phyloP scores from a whole-genome alignment of 2,797 vertebrate species.

The Enteromius anoplus region DNA sequence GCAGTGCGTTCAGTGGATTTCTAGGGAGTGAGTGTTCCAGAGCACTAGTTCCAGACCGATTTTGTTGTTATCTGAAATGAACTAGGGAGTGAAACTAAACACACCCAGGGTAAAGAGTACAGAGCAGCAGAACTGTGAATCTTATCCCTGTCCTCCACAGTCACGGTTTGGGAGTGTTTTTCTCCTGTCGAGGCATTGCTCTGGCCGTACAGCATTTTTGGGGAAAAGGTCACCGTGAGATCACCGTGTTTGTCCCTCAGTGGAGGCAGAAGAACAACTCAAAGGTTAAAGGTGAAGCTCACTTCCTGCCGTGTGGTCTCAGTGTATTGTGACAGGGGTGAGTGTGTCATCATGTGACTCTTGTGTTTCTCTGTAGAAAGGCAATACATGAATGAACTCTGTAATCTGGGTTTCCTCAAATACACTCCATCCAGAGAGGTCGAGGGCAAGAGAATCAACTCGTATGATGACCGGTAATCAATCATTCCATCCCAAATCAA shows the following conservation, averaged over 20 bases:
- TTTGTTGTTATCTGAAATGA: neutral
- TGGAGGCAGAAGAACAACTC: constrained; percentile 84
- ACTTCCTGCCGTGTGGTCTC: neutral
- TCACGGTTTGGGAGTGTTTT: constrained; percentile 83
- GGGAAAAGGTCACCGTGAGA: constrained; percentile 85
- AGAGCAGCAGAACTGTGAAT: neutral
- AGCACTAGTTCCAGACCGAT: neutral
- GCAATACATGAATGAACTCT: constrained; percentile 81
- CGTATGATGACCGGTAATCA: constrained; percentile 88
- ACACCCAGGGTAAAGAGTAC: neutral
- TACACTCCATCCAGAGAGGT: constrained; percentile 88
- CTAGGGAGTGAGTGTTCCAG: neutral
- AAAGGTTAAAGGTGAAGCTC: constrained; percentile 80
- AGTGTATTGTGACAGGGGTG: neutral
- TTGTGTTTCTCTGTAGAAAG: constrained; percentile 75
- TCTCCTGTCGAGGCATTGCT: constrained; percentile 91
- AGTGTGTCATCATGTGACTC: neutral
- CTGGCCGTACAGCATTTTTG: constrained; percentile 91
- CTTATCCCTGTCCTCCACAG: constrained; percentile 53
- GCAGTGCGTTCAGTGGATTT: neutral
- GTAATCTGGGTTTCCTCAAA: constrained; percentile 82
- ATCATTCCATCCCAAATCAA: no score
- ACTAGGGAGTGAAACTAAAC: neutral
- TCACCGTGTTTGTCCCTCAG: constrained; percentile 84
- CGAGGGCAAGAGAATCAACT: constrained; percentile 84